A percentile compares a stretch with the other conserved stretches of the same genome.
Conservation (phyloP, 1,140 invertebrate species). For the Zophobas morio region DNA sequence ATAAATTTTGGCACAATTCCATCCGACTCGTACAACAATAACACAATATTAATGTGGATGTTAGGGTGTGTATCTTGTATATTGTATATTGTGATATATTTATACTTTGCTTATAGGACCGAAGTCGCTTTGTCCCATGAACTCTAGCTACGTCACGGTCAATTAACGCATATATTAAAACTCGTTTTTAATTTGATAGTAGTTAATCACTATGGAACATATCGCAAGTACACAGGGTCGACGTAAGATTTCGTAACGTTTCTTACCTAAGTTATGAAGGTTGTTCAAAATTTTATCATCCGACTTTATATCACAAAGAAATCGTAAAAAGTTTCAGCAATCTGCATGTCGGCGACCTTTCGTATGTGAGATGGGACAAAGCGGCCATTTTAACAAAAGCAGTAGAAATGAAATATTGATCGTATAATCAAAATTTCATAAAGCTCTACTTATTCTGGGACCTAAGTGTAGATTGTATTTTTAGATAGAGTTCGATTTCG, state of each 20-base stretch:
- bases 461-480: conserved; percentile 51
- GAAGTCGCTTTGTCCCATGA: conserved; percentile 19
- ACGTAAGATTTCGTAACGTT: no score
- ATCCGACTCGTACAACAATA: conserved; percentile 53
- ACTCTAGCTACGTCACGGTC: no score
- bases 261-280: no score
- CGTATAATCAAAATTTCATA: conserved; percentile 49
- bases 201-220: no score
- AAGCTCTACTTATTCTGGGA: conserved; percentile 47
- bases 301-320: no score
- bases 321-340: background rate
- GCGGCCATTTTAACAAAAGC: conserved; percentile 45
- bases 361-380: conserved; percentile 15
- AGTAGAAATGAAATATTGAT: conserved; percentile 49
- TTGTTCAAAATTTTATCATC: no score
- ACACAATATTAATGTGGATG: conserved; percentile 35
- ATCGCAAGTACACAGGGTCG: no score
- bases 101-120: conserved; percentile 51
- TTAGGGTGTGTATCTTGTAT: conserved; percentile 28
- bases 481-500: conserved; percentile 43
- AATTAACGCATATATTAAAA: no score
- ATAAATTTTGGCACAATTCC: conserved; percentile 47
- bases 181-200: no score
- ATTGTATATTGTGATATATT: conserved; percentile 50
- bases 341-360: conserved; percentile 3